Conservation (phyloP, 2,888 invertebrate genomes). For the Epinotia ramella region DNA sequence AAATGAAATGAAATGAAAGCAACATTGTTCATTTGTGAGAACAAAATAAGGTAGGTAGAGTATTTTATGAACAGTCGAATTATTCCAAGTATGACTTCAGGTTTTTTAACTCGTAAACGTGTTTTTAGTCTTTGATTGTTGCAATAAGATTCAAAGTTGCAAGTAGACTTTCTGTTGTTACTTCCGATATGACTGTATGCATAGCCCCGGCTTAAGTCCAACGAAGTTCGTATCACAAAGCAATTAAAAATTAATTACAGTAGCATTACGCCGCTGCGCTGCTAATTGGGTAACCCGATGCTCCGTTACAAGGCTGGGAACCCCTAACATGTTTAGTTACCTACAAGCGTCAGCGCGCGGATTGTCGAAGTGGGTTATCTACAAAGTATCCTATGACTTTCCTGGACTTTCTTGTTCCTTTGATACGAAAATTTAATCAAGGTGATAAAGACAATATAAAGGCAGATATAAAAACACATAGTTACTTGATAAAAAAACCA, state of each 20-base stretch:
- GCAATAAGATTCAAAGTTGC: background rate
- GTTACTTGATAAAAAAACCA: no score
- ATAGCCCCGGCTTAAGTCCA: slow-evolving; percentile 21
- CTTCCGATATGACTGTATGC: background rate
- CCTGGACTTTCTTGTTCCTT: no score
- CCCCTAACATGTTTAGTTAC: slow-evolving; percentile 16
- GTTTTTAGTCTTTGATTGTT: background rate
- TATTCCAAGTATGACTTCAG: no score
- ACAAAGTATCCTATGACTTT: background rate
- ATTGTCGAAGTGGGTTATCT: background rate
- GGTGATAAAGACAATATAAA: no score
- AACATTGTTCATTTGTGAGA: no score
- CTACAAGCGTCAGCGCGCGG: background rate
- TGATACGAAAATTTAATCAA: no score
- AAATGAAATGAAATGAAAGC: no score
- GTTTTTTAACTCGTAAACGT: no score
- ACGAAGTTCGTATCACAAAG: slow-evolving; percentile 35
- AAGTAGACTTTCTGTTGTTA: background rate
- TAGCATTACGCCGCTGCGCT: slow-evolving; percentile 23
- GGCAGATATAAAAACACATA: no score
- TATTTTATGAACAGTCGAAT: no score
- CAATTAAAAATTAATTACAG: slow-evolving; percentile 39
- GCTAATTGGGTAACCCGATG: slow-evolving; percentile 29
- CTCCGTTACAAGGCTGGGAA: slow-evolving; percentile 7
- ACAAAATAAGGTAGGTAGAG: no score